phyloP scores from a whole-genome alignment of 1,140 invertebrate genomes.

The Ostrea edulis region DNA sequence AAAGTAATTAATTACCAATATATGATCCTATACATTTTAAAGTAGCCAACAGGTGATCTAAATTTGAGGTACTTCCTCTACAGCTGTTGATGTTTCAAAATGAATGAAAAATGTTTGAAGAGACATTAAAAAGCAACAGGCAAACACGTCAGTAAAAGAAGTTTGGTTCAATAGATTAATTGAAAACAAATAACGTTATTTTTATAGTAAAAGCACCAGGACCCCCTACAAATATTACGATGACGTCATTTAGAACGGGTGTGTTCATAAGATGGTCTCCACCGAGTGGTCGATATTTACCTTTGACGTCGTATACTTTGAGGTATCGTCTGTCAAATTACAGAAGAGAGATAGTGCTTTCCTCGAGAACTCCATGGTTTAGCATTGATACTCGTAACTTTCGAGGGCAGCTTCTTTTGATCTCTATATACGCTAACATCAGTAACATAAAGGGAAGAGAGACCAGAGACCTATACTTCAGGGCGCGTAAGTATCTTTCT shows the following conservation, averaged over 20 bases:
- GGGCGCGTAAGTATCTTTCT: background rate
- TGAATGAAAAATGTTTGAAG: no score
- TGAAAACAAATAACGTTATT: background rate
- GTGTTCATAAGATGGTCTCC: background rate
- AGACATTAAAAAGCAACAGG: no score
- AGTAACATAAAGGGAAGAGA: background rate
- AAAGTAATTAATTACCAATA: no score
- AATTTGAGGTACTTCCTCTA: no score
- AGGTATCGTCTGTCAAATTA: background rate
- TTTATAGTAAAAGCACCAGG: background rate
- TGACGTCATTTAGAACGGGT: background rate
- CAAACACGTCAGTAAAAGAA: no score
- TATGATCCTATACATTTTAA: no score
- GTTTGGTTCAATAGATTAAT: no score
- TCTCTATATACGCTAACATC: background rate
- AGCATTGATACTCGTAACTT: constrained; percentile 17
- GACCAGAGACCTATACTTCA: background rate
- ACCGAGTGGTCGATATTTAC: background rate
- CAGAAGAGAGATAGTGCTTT: background rate
- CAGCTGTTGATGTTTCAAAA: no score
- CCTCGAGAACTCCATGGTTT: background rate
- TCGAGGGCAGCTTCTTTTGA: background rate
- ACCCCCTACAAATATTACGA: background rate
- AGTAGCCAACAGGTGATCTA: no score
- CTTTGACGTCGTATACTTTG: constrained; percentile 6